phyloP scores from a whole-genome alignment of 2,113 vertebrate species.

The Psittacara wagleri region DNA sequence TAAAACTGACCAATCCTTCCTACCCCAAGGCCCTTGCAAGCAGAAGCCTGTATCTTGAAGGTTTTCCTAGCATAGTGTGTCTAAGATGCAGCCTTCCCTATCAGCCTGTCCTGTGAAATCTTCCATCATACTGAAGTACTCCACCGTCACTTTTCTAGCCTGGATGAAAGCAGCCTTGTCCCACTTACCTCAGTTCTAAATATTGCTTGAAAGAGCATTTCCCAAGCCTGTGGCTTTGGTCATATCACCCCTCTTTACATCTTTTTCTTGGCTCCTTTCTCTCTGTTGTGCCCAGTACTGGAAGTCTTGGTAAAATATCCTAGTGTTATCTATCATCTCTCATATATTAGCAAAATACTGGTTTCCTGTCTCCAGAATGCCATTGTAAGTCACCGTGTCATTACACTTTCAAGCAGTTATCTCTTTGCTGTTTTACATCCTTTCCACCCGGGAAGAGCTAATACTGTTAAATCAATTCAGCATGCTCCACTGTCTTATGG shows the following conservation, averaged over 20 bases:
- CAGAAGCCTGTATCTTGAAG: neutral
- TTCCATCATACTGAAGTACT: neutral
- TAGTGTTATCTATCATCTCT: neutral
- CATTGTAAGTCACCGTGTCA: neutral
- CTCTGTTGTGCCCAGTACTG: neutral
- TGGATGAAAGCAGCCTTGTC: constrained; percentile 25
- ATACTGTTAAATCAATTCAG: neutral
- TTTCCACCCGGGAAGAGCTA: neutral
- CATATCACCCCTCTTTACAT: neutral
- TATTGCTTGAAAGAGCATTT: constrained; percentile 28
- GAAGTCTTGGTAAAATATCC: neutral
- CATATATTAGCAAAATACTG: neutral
- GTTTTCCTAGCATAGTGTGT: neutral
- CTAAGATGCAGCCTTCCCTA: neutral
- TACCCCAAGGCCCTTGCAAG: neutral
- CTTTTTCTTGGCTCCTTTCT: neutral
- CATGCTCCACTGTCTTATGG: neutral
- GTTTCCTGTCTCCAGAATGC: neutral
- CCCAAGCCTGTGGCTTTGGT: constrained; percentile 27
- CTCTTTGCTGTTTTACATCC: neutral
- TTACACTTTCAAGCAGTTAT: neutral
- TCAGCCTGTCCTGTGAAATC: neutral
- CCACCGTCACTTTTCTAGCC: neutral
- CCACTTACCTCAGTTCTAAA: neutral
- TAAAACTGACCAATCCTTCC: neutral